Conservation (phyloP, 53 echinoderm and acorn worm genomes). For the Patiria pectinifera region DNA sequence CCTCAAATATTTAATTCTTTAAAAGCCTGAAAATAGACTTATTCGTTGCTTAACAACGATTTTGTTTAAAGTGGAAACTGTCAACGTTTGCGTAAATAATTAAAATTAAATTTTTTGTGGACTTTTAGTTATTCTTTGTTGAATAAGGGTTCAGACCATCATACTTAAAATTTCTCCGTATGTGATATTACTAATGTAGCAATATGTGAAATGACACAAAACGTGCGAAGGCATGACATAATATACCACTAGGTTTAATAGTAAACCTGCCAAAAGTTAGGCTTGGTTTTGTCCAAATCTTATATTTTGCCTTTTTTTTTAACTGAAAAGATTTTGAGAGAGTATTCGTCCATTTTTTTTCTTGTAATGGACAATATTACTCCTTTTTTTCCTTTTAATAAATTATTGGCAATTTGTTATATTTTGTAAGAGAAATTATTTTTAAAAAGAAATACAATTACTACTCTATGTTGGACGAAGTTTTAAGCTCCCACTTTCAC, state of each 20-base stretch:
- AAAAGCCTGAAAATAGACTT: constrained; percentile 13
- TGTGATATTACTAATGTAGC: not conserved
- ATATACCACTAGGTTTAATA: no score
- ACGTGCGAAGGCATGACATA: not conserved
- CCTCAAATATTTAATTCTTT: not conserved
- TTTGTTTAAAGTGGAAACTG: no score
- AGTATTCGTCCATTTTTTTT: no score
- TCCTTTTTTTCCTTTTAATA: not conserved
- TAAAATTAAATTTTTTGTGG: not conserved
- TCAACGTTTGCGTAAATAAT: not conserved
- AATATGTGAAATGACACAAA: not conserved
- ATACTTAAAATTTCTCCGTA: not conserved
- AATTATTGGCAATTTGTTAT: not conserved
- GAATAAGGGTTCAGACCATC: not conserved
- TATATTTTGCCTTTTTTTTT: no score
- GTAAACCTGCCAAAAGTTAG: no score
- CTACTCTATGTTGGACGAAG: not conserved
- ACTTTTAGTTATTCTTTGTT: no score
- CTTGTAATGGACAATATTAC: no score
- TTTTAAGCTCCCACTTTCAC: not conserved
- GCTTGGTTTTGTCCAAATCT: no score
- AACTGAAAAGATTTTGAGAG: no score
- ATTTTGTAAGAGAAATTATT: not conserved
- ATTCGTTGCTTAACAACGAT: not conserved
- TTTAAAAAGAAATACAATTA: not conserved